Percentiles rank a stretch among this genome's conserved stretches.
Conservation (phyloP, 2,113 vertebrate species). For the Neolamprologus ventralis region DNA sequence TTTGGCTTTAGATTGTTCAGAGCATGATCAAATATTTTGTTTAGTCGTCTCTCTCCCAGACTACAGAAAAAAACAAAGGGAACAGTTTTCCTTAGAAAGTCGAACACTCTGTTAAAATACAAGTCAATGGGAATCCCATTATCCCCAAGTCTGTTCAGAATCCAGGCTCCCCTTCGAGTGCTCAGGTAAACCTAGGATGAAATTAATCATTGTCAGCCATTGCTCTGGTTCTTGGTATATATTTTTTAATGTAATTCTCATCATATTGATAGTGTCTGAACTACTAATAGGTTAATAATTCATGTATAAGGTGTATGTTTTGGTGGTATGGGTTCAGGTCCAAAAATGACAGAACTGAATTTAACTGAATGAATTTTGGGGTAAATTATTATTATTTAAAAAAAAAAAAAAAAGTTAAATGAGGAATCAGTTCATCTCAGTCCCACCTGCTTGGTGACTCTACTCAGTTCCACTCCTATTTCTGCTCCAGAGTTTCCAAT, state of each 20-base stretch:
- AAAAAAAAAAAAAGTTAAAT: background rate
- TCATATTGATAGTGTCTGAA: background rate
- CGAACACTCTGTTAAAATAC: too few species aligned
- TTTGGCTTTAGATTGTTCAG: too few species aligned
- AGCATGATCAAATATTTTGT: too few species aligned
- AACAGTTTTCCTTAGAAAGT: too few species aligned
- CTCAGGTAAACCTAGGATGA: background rate
- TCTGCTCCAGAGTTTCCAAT: background rate
- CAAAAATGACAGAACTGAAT: background rate
- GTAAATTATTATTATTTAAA: background rate
- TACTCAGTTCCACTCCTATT: background rate
- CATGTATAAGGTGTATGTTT: background rate
- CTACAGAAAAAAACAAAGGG: too few species aligned
- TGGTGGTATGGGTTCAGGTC: background rate
- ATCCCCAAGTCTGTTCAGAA: too few species aligned
- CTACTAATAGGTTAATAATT: background rate
- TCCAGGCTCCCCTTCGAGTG: too few species aligned
- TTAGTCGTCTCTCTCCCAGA: too few species aligned
- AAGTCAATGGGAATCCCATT: too few species aligned
- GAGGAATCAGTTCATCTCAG: background rate
- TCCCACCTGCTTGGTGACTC: background rate
- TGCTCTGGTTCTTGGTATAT: background rate
- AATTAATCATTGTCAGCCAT: background rate
- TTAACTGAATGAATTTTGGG: background rate
- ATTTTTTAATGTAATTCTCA: background rate